Evolutionary conservation across 2,113 vertebrate species (phyloP), one percentile per base, ranked within the genome.

Genomic region (Pseudorasbora parva): DNA sequence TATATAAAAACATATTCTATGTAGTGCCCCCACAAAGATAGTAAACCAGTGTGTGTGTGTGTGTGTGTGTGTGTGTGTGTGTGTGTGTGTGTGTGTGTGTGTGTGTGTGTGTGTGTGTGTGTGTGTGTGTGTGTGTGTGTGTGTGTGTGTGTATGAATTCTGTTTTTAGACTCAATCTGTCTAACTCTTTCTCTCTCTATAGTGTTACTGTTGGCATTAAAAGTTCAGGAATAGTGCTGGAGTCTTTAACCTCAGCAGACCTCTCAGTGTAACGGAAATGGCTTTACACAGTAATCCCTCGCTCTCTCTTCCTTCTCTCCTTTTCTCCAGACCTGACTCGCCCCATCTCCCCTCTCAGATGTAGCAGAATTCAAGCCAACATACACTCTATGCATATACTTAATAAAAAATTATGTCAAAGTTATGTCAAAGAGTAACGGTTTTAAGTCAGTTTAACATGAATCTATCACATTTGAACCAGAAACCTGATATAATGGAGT

Each of bases 241-340:
- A 43, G 33, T 78, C 41, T 49, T 43, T 90, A 90, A 92, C 89
- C 90, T 87, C 77, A 68, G 73, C 80, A 88, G 85, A 88, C 88
- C 85, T 87, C 83, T 81, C 81, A 56, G 80, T 87, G 86, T 59
- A 91, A 56, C 79, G 91, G 92, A 93, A 92, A 89, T 91, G 76
- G 87, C 89, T 90, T 85, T 68, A 84, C 71, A 30, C 59, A 33
- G 60, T 71, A 66, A 82, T 8, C 69, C 41, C 43, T 78, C 69
- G 3, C 17, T 47, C 21, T 71, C 10, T 82, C 23, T 10, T 64
- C 2, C 21, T 79, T 25, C 66, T 23, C 1, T 66, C 27, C 37
- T 45, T 15, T 68, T 8, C 2, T 68, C 47, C 8, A 15, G 33
- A 12, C 8, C 19, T 59, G 19, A 11, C 15, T 43, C 21, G 27